Evolutionary conservation across 2,888 invertebrate species (phyloP).

Genomic region (Salticus scenicus): DNA sequence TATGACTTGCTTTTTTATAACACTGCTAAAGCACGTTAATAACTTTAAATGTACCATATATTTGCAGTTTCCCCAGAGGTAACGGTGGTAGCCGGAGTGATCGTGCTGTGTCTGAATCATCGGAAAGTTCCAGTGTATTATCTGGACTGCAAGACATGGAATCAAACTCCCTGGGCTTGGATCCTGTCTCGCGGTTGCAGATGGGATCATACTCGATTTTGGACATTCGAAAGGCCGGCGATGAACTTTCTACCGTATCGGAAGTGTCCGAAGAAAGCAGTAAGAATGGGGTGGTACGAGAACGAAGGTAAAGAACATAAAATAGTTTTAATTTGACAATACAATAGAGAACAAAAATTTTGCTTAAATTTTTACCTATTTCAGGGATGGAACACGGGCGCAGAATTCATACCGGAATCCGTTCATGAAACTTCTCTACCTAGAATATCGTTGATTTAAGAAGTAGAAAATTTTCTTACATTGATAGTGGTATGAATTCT

Average conservation of each 20-base stretch:
- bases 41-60: too few species aligned
- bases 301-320: constrained; percentile 33
- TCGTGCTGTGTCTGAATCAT: constrained; percentile 37
- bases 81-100: constrained; percentile 34
- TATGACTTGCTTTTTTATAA: too few species aligned
- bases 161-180: constrained; percentile 9
- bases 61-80: constrained; percentile 35
- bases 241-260: constrained; percentile 72
- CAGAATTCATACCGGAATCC: too few species aligned
- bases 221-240: constrained; percentile 54
- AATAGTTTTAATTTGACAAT: too few species aligned
- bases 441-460: too few species aligned
- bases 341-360: too few species aligned
- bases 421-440: too few species aligned
- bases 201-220: constrained; percentile 30
- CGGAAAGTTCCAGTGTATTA: constrained; percentile 55
- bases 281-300: constrained; percentile 43
- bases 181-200: constrained; percentile 25
- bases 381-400: too few species aligned
- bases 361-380: too few species aligned
- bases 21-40: too few species aligned
- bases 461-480: too few species aligned
- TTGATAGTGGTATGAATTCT: too few species aligned
- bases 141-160: constrained; percentile 57
- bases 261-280: constrained; percentile 72